These are phyloP conservation scores for Steatocranus sp. DNA, from an alignment of 2,797 vertebrate genomes.

Conservation along the genomic window DNA sequence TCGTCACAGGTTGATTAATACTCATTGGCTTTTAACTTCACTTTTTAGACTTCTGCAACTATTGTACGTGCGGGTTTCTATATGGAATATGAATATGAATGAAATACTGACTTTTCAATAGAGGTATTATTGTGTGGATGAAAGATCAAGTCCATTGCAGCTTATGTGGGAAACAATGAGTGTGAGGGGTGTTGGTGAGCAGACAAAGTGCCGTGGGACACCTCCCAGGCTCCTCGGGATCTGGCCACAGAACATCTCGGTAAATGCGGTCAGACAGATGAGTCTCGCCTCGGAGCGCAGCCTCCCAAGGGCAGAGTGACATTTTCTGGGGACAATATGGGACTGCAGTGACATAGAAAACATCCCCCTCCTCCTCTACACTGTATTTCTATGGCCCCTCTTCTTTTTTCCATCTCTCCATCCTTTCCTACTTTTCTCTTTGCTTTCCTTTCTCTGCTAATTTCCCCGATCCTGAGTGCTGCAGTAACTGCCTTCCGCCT, in stretches of 20 bases:
- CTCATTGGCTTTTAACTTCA: background rate
- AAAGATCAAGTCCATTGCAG: constrained; percentile 6
- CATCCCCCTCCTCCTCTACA: background rate
- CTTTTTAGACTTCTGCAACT: background rate
- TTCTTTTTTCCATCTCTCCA: background rate
- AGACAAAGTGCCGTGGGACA: constrained; percentile 56
- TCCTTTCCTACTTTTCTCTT: background rate
- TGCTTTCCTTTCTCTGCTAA: constrained; percentile 17
- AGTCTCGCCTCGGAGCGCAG: constrained; percentile 62
- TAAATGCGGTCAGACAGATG: constrained; percentile 75
- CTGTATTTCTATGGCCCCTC: background rate
- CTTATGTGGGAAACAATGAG: constrained; percentile 28
- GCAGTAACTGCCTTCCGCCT: constrained; percentile 31
- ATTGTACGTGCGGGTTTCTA: background rate
- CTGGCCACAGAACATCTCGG: constrained; percentile 61
- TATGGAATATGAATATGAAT: background rate
- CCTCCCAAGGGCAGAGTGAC: constrained; percentile 74
- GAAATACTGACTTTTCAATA: background rate
- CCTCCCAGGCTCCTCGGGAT: constrained; percentile 61
- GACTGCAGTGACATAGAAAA: constrained; percentile 67
- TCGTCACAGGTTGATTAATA: background rate
- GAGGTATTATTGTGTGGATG: background rate
- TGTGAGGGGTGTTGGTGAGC: constrained; percentile 49
- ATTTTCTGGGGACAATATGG: constrained; percentile 75
- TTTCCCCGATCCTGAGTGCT: constrained; percentile 44